These are phyloP conservation scores for Temnothorax longispinosus DNA, from an alignment of 1,140 invertebrate genomes.

Conservation along the genomic window DNA sequence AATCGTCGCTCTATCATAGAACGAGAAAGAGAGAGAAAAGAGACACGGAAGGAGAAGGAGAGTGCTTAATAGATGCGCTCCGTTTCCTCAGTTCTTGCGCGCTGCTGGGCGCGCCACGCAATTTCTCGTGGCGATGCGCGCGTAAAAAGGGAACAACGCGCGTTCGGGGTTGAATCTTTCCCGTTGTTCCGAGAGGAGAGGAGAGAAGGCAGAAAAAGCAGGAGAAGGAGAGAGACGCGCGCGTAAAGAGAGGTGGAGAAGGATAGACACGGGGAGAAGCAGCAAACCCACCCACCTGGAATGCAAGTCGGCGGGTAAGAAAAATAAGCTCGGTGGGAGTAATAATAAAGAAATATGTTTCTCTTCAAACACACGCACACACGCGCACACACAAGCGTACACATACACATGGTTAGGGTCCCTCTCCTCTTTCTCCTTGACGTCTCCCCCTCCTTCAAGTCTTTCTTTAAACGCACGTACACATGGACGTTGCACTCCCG, in stretches of 20 bases:
- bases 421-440: conserved; percentile 36
- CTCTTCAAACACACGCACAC: conserved; percentile 80
- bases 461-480: conserved; percentile 54
- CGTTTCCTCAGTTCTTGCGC: conserved; percentile 51
- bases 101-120: conserved; percentile 34
- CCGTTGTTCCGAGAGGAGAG: conserved; percentile 10
- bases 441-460: conserved; percentile 39
- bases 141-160: conserved; percentile 67
- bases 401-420: conserved; percentile 46
- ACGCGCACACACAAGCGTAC: conserved; percentile 39
- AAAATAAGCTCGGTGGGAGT: conserved; percentile 85
- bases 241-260: conserved; percentile 7
- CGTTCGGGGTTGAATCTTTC: conserved; percentile 71
- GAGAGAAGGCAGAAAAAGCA: background rate
- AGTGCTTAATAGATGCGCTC: conserved; percentile 62
- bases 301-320: conserved; percentile 83
- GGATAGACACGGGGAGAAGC: background rate
- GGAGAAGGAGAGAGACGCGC: conserved; percentile 31
- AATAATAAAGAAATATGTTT: conserved; percentile 87
- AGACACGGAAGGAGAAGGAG: conserved; percentile 30
- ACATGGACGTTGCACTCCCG: conserved; percentile 11
- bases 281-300: conserved; percentile 80
- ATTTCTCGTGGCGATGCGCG: conserved; percentile 61
- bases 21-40: conserved; percentile 13
- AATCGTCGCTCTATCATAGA: conserved; percentile 67